A percentile compares a stretch with the other conserved stretches of the same genome.
Conservation (phyloP, 2,888 invertebrate genomes). For the Cephus spinipes region DNA sequence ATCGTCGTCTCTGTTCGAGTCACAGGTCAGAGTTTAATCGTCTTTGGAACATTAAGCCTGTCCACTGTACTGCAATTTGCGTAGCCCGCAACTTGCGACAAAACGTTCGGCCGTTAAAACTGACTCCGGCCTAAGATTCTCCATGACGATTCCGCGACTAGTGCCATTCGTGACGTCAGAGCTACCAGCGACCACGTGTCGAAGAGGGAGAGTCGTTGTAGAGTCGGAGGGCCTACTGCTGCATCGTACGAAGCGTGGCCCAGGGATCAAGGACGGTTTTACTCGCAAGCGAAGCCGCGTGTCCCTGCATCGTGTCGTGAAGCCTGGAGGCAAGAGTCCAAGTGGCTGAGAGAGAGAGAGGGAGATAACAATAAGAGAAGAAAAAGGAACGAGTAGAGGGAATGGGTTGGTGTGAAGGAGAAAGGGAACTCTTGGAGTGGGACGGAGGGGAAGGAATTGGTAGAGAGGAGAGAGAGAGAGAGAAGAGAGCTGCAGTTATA, state of each 20-base stretch:
- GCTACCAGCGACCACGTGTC: constrained; percentile 50
- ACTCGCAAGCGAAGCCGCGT: constrained; percentile 54
- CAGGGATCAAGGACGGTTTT: constrained; percentile 64
- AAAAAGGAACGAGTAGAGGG: constrained; percentile 5
- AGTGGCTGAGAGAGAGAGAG: constrained; percentile 15
- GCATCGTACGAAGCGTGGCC: constrained; percentile 59
- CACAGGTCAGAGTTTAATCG: background rate
- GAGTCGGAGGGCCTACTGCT: constrained; percentile 24
- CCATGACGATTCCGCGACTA: constrained; percentile 40
- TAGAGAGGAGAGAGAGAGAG: constrained; percentile 8
- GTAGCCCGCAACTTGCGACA: background rate
- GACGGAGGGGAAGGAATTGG: background rate
- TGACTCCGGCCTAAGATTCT: constrained; percentile 29
- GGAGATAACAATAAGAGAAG: constrained; percentile 14
- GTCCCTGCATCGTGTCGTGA: constrained; percentile 39
- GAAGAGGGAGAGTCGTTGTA: constrained; percentile 42
- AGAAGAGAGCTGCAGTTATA: constrained; percentile 40
- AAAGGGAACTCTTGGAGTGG: constrained; percentile 7
- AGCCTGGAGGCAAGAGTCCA: constrained; percentile 8
- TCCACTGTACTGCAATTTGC: background rate
- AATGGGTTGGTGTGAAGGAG: constrained; percentile 9
- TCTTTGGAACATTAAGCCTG: background rate
- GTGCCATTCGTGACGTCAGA: constrained; percentile 50
- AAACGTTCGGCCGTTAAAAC: background rate
- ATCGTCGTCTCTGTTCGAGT: background rate